A percentile compares a stretch with the other conserved stretches of the same genome.
Conservation (phyloP, 2,113 vertebrate genomes). For the Entosphenus tridentatus region DNA sequence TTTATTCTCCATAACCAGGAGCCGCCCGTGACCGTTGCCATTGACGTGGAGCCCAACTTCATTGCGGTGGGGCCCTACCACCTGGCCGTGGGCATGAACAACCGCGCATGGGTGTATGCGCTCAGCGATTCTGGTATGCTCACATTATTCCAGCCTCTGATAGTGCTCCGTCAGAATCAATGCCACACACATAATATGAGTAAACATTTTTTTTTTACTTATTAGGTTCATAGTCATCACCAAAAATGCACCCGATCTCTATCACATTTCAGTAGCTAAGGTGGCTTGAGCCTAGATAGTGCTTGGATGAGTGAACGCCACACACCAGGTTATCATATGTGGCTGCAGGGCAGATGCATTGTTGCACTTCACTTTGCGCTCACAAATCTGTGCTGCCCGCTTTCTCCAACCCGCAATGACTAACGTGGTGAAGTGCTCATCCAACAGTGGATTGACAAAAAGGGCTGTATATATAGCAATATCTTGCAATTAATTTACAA, state of each 20-base stretch:
- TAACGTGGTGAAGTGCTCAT: too few relatives aligned
- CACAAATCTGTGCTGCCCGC: too few relatives aligned
- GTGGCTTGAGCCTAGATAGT: not conserved
- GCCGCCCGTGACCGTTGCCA: slow-evolving; percentile 38
- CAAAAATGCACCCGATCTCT: not conserved
- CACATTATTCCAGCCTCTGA: slow-evolving; percentile 7
- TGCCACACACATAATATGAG: slow-evolving; percentile 12
- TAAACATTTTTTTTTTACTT: slow-evolving; percentile 10
- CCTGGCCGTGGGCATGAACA: slow-evolving; percentile 89
- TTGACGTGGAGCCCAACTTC: slow-evolving; percentile 78
- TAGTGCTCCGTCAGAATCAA: not conserved
- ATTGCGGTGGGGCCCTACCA: slow-evolving; percentile 69
- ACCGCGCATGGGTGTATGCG: slow-evolving; percentile 84
- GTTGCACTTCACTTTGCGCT: too few relatives aligned
- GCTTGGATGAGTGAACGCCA: too few relatives aligned
- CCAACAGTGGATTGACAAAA: too few relatives aligned
- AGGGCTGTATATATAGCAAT: too few relatives aligned
- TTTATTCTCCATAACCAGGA: slow-evolving; percentile 25
- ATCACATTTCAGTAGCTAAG: not conserved
- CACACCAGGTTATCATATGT: too few relatives aligned
- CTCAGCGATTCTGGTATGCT: slow-evolving; percentile 43
- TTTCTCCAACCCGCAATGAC: too few relatives aligned
- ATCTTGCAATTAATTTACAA: too few relatives aligned
- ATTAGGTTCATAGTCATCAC: not conserved
- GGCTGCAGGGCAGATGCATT: too few relatives aligned